A percentile compares a stretch with the other conserved stretches of the same genome.
Conservation (phyloP, 2,888 invertebrate species). For the Tanypteryx hageni region DNA sequence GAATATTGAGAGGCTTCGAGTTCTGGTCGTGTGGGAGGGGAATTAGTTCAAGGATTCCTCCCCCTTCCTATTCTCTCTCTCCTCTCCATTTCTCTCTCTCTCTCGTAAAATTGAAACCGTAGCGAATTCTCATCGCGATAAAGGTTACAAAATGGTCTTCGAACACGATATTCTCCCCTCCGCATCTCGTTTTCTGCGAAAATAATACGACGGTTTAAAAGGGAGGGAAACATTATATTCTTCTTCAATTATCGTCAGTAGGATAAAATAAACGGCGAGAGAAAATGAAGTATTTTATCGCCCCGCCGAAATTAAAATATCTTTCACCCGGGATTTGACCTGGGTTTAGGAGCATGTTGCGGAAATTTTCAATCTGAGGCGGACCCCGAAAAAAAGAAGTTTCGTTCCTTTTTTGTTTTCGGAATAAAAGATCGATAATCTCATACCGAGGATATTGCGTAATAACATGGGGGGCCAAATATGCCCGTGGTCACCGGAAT, state of each 20-base stretch:
- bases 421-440: slow-evolving; percentile 7
- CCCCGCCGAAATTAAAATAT: neutral
- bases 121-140: slow-evolving; percentile 31
- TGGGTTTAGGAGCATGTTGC: neutral
- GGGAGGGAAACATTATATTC: slow-evolving; percentile 9
- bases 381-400: neutral
- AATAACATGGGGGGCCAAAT: neutral
- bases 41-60: slow-evolving; percentile 20
- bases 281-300: no score
- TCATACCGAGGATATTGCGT: neutral
- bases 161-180: neutral
- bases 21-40: neutral
- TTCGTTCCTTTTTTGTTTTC: neutral
- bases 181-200: neutral
- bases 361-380: neutral
- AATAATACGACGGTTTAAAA: neutral
- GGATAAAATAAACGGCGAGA: no score
- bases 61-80: neutral
- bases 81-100: neutral
- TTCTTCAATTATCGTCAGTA: neutral
- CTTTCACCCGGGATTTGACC: neutral
- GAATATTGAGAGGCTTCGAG: slow-evolving; percentile 13
- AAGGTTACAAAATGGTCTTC: slow-evolving; percentile 39
- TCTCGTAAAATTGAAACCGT: slow-evolving; percentile 37
- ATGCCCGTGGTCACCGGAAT: neutral